Base-by-base conservation (phyloP, 2,888 invertebrate species). In the Lissocephala sabroskyi region DNA sequence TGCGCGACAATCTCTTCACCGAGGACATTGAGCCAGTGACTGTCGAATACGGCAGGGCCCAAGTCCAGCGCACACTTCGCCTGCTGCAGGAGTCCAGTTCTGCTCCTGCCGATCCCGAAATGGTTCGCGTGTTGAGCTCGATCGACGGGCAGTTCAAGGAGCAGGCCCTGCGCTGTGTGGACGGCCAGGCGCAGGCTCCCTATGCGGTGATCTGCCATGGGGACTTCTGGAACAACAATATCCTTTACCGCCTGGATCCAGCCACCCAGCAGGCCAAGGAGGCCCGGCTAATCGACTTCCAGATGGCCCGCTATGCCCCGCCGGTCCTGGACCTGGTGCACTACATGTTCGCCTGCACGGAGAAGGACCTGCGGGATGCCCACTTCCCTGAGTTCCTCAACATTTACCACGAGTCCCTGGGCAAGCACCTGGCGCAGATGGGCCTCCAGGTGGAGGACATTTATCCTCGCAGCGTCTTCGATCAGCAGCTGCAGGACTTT, bases 221-320 rank as follows among this genome's bases (percentile, higher is more conserved):
- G 0, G 82, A 82, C 60, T 81, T 79, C 48, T 81, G 80, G 81
- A 80, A 80, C 47, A 82, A 82, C 44, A 82, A 82, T 46, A 76
- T 80, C 41, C 63, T 82, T 9, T 82, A 77, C 41, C 65, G 68
- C 55, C 67, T 65, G 49, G 66, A 81, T 67, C 32, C 43, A 1
- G 11, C 41, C 13, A 14, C 5, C 11, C 52, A 55, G 1, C 40
- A 45, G 37, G 75, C 81, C 17, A 50, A 56, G 3, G 56, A 62
- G 2, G 79, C 82, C 6, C 78, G 79, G 46, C 52, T 83, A 3
- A 66, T 82, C 29, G 82, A 83, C 49, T 83, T 80, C 54, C 82
- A 83, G 57, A 64, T 83, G 61, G 67, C 80, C 1, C 78, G 82
- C 14, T 82, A 80, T 59, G 65, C 80, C 1, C 64, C 82, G 1